These are phyloP conservation scores for Musca domestica DNA, from an alignment of 1,140 invertebrate genomes.

Conservation along the genomic window DNA sequence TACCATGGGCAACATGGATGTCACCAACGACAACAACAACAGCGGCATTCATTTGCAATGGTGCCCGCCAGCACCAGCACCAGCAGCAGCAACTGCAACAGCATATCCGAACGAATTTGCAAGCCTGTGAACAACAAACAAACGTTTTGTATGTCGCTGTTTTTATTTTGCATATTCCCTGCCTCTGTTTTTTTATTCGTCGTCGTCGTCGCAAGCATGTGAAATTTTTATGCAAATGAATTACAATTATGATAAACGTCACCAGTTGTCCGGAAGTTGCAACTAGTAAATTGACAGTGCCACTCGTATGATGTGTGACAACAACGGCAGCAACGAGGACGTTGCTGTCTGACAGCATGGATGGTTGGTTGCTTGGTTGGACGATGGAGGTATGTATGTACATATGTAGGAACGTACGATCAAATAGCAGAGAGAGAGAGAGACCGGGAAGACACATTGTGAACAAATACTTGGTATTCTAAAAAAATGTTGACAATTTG, in stretches of 20 bases:
- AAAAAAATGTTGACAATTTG: too few relatives aligned
- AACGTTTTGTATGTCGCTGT: not conserved
- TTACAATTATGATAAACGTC: conserved; percentile 53
- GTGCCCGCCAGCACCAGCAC: not conserved
- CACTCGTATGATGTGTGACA: conserved; percentile 10
- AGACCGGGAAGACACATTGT: too few relatives aligned
- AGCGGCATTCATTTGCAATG: not conserved
- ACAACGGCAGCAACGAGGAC: conserved; percentile 10
- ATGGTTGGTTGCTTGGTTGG: too few relatives aligned
- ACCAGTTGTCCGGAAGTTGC: conserved; percentile 51
- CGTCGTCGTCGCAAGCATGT: conserved; percentile 16
- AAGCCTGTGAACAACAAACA: conserved; percentile 36
- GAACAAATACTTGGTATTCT: too few relatives aligned
- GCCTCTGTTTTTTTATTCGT: not conserved
- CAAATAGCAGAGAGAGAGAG: too few relatives aligned
- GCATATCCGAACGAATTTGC: not conserved
- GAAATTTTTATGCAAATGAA: conserved; percentile 46
- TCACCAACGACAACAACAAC: not conserved
- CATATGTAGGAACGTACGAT: too few relatives aligned
- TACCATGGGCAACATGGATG: not conserved
- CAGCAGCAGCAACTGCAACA: not conserved
- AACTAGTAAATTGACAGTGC: conserved; percentile 34
- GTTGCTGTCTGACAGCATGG: not conserved
- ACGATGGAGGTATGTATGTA: too few relatives aligned
- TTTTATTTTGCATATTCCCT: too few relatives aligned